Base-by-base conservation (phyloP, 53 echinoderm and acorn worm genomes). In the Astropecten irregularis region DNA sequence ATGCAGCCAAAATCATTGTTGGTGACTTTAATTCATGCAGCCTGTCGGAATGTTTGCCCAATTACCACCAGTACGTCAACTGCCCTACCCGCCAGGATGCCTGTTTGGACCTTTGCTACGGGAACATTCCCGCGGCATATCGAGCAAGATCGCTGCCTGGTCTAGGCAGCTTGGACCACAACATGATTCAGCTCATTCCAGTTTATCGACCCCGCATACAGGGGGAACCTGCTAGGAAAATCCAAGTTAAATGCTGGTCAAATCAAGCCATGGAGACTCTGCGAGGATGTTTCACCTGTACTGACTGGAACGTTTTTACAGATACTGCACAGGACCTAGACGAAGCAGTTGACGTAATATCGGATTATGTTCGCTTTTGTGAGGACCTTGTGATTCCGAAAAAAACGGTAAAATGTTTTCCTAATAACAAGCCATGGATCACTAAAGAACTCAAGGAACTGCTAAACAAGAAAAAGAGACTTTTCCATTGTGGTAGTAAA, bases 291-390 rank as follows among this genome's bases (percentile, higher is more conserved):
- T 67, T 82, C 37, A 37, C 49, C 3, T 66, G 83, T 56, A 82
- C 67, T 1, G 68, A 82, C 1, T 67, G 68, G 68, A 50, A 82
- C 34, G 34, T 82, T 2, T 82, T 82, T 31, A 49, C 36, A 18
- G 67, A 66, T 21, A 9, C 30, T 4, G 31, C 62, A 21, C 51
- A 14, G 2, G 27, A 50, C 29, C 30, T 82, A 6, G 21, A 60
- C 10, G 60, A 59, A 37, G 77, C 77, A 16, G 38, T 35, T 18
- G n/a, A n/a, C n/a, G 22, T 11, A 5, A 67, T 52, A 47, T 56
- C 84, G 14, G 70, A 54, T 8, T 54, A 83, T 20, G 40, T 83
- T 11, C 32, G 50, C 7, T 83, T 83, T 39, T 68, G 70, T 69
- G 66, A 53, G 18, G 84, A 83, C 14, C 10, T 54, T 20, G 33